A percentile compares a stretch with the other conserved stretches of the same genome.
Conservation (phyloP, 2,113 vertebrate species). For the Chaenocephalus aceratus region DNA sequence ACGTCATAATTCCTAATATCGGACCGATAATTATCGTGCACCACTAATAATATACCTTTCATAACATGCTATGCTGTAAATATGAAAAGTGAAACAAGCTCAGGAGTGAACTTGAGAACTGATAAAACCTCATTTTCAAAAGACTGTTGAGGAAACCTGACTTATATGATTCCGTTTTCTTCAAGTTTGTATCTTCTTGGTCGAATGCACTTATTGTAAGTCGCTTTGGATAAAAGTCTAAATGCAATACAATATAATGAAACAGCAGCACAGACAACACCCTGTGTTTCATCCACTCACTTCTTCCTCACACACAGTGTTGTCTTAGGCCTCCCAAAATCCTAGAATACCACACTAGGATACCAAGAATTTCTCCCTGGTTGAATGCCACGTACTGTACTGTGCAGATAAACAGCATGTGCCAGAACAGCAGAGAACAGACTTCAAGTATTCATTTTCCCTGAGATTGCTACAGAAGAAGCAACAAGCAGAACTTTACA, state of each 20-base stretch:
- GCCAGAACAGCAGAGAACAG: background rate
- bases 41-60: background rate
- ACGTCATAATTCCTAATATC: too few species aligned
- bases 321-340: constrained; percentile 39
- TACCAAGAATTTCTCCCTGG: constrained; percentile 14
- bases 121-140: constrained; percentile 39
- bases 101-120: constrained; percentile 21
- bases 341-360: constrained; percentile 50
- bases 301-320: constrained; percentile 23
- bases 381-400: constrained; percentile 24
- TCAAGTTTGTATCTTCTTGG: too few species aligned
- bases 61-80: background rate
- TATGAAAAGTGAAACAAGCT: background rate
- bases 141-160: constrained; percentile 40
- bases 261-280: constrained; percentile 22
- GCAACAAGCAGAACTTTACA: background rate
- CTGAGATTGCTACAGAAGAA: background rate
- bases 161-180: too few species aligned
- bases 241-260: too few species aligned
- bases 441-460: background rate
- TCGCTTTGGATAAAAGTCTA: too few species aligned
- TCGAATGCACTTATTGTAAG: too few species aligned
- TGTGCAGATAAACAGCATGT: constrained; percentile 5
- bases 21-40: too few species aligned
- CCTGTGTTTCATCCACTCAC: constrained; percentile 35